phyloP scores from a whole-genome alignment of 2,797 vertebrate genomes.

The Intellagama lesueurii region DNA sequence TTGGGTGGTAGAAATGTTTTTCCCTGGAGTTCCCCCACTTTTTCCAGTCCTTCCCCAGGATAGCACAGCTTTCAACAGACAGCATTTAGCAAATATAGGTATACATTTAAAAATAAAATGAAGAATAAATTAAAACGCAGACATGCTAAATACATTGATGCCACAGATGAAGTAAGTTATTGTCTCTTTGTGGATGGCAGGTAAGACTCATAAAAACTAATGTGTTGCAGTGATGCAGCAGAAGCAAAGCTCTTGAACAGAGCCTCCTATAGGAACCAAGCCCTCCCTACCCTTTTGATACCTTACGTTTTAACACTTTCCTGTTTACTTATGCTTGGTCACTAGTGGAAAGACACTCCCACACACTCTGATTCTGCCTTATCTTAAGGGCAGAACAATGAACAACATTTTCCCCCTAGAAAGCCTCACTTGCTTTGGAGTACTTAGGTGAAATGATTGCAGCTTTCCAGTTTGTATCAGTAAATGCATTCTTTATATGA shows the following conservation, averaged over 20 bases:
- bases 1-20: background rate
- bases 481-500: background rate
- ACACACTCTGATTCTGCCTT: background rate
- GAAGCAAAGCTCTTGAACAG: constrained; percentile 26
- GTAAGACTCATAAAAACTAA: constrained; percentile 10
- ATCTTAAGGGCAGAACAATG: constrained; percentile 7
- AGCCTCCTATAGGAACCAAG: background rate
- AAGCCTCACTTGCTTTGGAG: background rate
- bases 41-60: constrained; percentile 9
- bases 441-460: constrained; percentile 7
- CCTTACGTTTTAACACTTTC: constrained; percentile 6
- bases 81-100: constrained; percentile 18
- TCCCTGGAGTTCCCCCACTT: background rate
- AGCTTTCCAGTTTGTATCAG: constrained; percentile 15
- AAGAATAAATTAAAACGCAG: constrained; percentile 47
- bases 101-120: constrained; percentile 32
- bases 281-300: background rate
- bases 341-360: background rate
- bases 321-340: background rate
- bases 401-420: background rate
- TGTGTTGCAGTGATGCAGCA: constrained; percentile 21
- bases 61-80: constrained; percentile 20
- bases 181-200: constrained; percentile 13
- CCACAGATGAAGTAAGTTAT: constrained; percentile 19
- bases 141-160: constrained; percentile 39